A percentile compares a stretch with the other conserved stretches of the same genome.
Conservation (phyloP, 2,888 invertebrate species). For the Drosophila ezoana region DNA sequence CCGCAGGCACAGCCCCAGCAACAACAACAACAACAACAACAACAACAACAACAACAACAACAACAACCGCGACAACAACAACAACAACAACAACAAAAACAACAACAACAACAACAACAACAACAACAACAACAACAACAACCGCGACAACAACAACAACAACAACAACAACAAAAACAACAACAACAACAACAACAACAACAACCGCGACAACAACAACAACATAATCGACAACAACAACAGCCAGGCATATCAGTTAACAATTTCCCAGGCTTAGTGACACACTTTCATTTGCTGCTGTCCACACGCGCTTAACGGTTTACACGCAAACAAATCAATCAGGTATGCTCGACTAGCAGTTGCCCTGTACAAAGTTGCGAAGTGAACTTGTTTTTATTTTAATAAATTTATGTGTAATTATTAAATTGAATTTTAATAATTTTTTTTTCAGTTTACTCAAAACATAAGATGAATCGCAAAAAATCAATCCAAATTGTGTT, state of each 20-base stretch:
- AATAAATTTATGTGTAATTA: too few relatives aligned
- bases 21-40: conserved; percentile 19
- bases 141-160: conserved; percentile 16
- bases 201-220: conserved; percentile 22
- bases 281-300: conserved; percentile 70
- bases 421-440: too few relatives aligned
- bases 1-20: conserved; percentile 14
- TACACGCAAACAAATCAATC: background rate
- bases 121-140: conserved; percentile 16
- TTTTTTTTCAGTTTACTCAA: too few relatives aligned
- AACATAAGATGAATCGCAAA: too few relatives aligned
- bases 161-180: conserved; percentile 20
- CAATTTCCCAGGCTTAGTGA: conserved; percentile 77
- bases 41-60: conserved; percentile 13
- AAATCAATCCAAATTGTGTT: background rate
- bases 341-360: background rate
- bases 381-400: too few relatives aligned
- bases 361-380: background rate
- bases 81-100: conserved; percentile 17
- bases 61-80: conserved; percentile 22
- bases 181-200: conserved; percentile 13
- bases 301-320: conserved; percentile 69
- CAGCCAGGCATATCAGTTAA: conserved; percentile 54
- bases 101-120: conserved; percentile 18
- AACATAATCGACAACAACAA: conserved; percentile 16